Base-by-base conservation (phyloP, 2,797 vertebrate species). In the Iguana delicatissima region DNA sequence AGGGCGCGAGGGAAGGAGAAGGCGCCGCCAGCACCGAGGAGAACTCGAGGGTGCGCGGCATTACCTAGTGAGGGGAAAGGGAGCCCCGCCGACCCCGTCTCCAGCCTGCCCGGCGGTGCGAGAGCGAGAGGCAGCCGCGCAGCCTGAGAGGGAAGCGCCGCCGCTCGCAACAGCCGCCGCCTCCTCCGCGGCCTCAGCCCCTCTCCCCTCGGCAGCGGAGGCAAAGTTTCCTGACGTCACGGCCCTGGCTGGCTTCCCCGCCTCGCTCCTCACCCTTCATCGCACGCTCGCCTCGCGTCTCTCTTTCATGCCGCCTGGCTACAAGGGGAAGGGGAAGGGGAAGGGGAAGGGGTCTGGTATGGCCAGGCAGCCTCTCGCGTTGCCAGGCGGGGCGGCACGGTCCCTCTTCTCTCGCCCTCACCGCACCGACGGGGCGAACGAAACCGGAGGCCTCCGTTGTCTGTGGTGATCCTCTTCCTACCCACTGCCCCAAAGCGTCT, bases 161-260 rank as follows among this genome's bases (percentile, higher is more conserved):
- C 52, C 52, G 62, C 83, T 62, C 35, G 46, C 77, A 32, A 46
- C 6, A 16, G 57, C 57, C 57, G 57, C 55, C 12, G 10, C 55
- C 55, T 14, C 57, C 13, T 57, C 57, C 52, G 7, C 12, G 52
- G 57, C 57, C 13, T 16, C 14, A 2, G 52, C 52, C 12, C 2
- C 57, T 14, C 14, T 57, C 57, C 14, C 14, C 57, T 57, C 57
- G 7, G 57, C 13, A 14, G 14, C 57, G 35, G n/a, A 18, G 72
- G 14, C n/a, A 35, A 74, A 74, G 72, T 95, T 95, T 96, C 91
- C 92, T 96, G 95, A 96, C 95, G 95, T 95, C 95, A 90, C 80
- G 92, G 90, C 42, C 74, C 62, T 67, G 92, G 73, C 86, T 80
- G 84, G 84, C 76, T 92, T 64, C 93, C 90, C 80, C 91, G 91